Percentiles rank a stretch among this genome's conserved stretches.
These are phyloP conservation scores for Sturnira hondurensis DNA, from an alignment of 2,113 vertebrate genomes.

Conservation along the genomic window DNA sequence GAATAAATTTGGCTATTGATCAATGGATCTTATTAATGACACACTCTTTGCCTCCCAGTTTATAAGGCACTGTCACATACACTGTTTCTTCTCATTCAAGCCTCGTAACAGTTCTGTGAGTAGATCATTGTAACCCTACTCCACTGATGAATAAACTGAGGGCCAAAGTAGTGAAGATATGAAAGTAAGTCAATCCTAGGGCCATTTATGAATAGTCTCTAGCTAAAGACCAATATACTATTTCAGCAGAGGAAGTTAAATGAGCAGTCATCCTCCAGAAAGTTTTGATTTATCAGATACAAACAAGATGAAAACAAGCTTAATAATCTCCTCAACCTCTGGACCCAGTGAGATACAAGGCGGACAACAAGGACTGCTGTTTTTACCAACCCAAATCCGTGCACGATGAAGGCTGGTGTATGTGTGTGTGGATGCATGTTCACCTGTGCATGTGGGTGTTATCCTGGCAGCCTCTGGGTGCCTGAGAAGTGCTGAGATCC, in stretches of 20 bases:
- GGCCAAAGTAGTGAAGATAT: background rate
- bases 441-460: background rate
- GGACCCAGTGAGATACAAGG: background rate
- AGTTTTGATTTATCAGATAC: background rate
- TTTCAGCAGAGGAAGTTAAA: background rate
- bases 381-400: background rate
- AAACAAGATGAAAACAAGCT: background rate
- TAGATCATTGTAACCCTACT: background rate
- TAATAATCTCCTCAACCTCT: background rate
- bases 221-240: background rate
- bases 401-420: background rate
- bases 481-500: background rate
- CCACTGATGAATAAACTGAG: background rate
- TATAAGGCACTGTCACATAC: background rate
- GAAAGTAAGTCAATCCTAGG: background rate
- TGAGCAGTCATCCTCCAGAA: background rate
- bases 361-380: background rate
- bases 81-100: background rate
- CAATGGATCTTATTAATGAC: background rate
- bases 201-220: background rate
- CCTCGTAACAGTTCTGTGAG: background rate
- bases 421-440: accelerated
- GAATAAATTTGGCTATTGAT: background rate
- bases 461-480: background rate
- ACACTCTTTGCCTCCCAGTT: background rate